Base-by-base conservation (phyloP, 2,888 invertebrate genomes). In the Nymphalis polychloros region DNA sequence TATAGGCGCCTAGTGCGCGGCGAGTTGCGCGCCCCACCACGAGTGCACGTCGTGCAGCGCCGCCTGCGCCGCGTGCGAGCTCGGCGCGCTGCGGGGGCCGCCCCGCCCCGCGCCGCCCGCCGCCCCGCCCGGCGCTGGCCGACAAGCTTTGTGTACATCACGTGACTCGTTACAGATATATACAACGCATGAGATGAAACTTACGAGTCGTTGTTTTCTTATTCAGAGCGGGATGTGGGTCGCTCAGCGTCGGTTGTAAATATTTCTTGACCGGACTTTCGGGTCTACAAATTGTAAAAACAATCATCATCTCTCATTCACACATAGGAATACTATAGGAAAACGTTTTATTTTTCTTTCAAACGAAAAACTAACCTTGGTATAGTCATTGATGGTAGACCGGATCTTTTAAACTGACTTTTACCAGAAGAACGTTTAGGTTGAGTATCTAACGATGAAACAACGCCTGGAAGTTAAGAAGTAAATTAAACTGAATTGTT, bases 1-100 rank as follows among this genome's bases (percentile, higher is more conserved):
- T 6, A 27, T 31, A 62, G 61, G 57, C 64, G 73, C 20, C 46
- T 64, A 71, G 67, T 65, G 71, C 48, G 66, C 70, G 23, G 73
- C 69, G 49, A 97, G 93, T 81, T 96, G 97, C 78, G 96, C 95
- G 79, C 94, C 94, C 97, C 97, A 97, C 97, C 97, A 97, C 79
- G 96, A 95, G 78, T 95, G 94, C 68, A 97, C 96, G 87, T 97
- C 97, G 77, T 94, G 93, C 76, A 96, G 94, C 67, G 88, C 90
- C 60, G 86, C 83, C 79, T 79, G 83, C 74, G 67, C 70, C 47
- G 73, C 72, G 8, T 94, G 65, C 85, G 89, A 61, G 83, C 82
- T 80, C 67, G 68, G 70, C 57, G 72, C 67, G 64, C 72, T 49
- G 70, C 65, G 68, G 68, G 74, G 77, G 77, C 76, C 83, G 74